A percentile compares a stretch with the other conserved stretches of the same genome.
Evolutionary conservation across 2,888 invertebrate genomes (phyloP).

Genomic region (Mythimna vitellina): DNA sequence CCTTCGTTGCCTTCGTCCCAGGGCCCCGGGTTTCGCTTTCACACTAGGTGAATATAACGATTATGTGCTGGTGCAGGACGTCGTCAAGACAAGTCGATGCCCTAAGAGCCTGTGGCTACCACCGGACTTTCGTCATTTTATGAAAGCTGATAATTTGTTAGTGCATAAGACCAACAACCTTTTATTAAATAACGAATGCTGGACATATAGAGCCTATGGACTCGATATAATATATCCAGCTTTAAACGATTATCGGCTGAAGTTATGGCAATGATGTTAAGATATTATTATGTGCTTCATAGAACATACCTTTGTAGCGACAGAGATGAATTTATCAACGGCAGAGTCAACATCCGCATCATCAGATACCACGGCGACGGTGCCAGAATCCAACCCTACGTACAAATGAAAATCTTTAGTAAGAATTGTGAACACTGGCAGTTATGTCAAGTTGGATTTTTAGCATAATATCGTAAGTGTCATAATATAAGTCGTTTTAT

Average conservation of each 20-base stretch:
- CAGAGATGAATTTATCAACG: conserved; percentile 67
- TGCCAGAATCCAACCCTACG: conserved; percentile 37
- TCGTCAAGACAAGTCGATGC: too few relatives aligned
- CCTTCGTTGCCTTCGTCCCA: too few relatives aligned
- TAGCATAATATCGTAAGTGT: too few relatives aligned
- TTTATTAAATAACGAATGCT: too few relatives aligned
- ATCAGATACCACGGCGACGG: conserved; percentile 63
- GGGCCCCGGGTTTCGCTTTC: too few relatives aligned
- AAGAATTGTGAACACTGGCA: background rate
- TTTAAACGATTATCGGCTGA: background rate
- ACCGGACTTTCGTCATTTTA: too few relatives aligned
- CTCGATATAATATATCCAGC: background rate
- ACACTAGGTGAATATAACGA: background rate
- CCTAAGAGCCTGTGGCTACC: too few relatives aligned
- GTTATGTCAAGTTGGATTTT: background rate
- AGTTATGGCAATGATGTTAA: background rate
- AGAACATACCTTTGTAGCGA: conserved; percentile 62
- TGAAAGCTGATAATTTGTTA: too few relatives aligned
- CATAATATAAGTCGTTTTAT: too few relatives aligned
- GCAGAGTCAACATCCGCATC: conserved; percentile 75
- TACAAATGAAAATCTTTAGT: background rate
- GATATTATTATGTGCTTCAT: background rate
- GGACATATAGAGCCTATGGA: too few relatives aligned
- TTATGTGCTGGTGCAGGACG: background rate
- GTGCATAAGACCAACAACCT: too few relatives aligned